These are phyloP conservation scores for Pocillopora verrucosa DNA, from an alignment of 64 coral and sea anemone species.

Conservation along the genomic window DNA sequence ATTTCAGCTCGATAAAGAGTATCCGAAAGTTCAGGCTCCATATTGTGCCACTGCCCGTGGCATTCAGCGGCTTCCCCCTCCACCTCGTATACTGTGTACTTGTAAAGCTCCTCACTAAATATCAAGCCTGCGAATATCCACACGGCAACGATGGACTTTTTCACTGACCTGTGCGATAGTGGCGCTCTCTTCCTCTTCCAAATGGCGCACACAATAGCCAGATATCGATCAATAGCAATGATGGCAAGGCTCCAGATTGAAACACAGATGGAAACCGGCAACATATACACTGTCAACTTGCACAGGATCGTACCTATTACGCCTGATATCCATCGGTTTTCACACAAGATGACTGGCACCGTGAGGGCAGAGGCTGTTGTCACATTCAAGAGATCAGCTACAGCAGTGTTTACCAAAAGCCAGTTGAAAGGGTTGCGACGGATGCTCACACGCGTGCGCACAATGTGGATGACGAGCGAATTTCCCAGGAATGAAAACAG, in stretches of 20 bases:
- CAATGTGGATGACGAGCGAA: slow-evolving; percentile 51
- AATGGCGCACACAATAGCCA: slow-evolving; percentile 13
- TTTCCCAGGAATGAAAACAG: slow-evolving; percentile 49
- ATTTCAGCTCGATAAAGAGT: slow-evolving; percentile 36
- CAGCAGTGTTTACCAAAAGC: slow-evolving; percentile 60
- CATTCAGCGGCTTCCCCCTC: neutral
- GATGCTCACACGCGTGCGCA: slow-evolving; percentile 49
- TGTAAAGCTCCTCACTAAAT: slow-evolving; percentile 32
- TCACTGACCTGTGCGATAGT: slow-evolving; percentile 4
- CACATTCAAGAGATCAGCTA: slow-evolving; percentile 49
- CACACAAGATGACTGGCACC: slow-evolving; percentile 13
- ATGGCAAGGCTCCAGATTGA: slow-evolving; percentile 45
- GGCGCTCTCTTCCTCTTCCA: slow-evolving; percentile 15
- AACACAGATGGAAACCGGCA: slow-evolving; percentile 20
- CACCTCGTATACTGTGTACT: neutral
- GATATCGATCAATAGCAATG: slow-evolving; percentile 58
- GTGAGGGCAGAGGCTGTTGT: neutral
- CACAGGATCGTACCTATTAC: slow-evolving; percentile 38
- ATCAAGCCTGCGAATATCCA: slow-evolving; percentile 36
- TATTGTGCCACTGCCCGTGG: neutral
- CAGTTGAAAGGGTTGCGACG: slow-evolving; percentile 61
- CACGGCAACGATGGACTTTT: slow-evolving; percentile 18
- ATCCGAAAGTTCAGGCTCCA: neutral
- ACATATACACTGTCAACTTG: slow-evolving; percentile 33
- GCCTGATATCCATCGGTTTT: slow-evolving; percentile 33